phyloP scores from a whole-genome alignment of 2,888 invertebrate species.

The Lasioglossum zephyrum region DNA sequence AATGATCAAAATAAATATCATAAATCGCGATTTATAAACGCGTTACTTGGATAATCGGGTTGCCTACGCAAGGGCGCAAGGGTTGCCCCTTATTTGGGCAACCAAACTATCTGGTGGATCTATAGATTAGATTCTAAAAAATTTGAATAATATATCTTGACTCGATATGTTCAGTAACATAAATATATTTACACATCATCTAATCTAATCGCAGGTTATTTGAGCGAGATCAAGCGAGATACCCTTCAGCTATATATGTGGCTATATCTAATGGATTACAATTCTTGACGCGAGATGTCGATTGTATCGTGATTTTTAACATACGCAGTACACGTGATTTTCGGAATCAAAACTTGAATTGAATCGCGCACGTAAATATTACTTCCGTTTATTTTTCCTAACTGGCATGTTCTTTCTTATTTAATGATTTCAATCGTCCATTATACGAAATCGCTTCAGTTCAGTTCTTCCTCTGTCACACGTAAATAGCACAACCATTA shows the following conservation, averaged over 20 bases:
- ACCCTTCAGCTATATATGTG: background rate
- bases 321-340: slow-evolving; percentile 11
- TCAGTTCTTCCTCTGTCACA: background rate
- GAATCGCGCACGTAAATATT: background rate
- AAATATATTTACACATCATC: background rate
- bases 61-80: background rate
- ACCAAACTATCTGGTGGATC: background rate
- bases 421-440: background rate
- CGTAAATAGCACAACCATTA: background rate
- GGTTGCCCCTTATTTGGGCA: background rate
- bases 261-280: background rate
- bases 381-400: background rate
- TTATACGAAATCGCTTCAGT: background rate
- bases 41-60: no score
- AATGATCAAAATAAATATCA: no score
- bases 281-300: slow-evolving; percentile 12
- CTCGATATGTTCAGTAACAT: background rate
- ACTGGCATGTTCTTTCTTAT: background rate
- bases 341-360: slow-evolving; percentile 11
- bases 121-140: no score
- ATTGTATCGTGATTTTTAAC: background rate
- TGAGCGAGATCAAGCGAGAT: no score
- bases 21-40: no score
- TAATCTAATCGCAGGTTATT: background rate
- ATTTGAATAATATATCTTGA: no score